Evolutionary conservation across 92 coral and sea anemone species (phyloP), one percentile per base, ranked within the genome.

Genomic region (Anthopleura xanthogrammica): DNA sequence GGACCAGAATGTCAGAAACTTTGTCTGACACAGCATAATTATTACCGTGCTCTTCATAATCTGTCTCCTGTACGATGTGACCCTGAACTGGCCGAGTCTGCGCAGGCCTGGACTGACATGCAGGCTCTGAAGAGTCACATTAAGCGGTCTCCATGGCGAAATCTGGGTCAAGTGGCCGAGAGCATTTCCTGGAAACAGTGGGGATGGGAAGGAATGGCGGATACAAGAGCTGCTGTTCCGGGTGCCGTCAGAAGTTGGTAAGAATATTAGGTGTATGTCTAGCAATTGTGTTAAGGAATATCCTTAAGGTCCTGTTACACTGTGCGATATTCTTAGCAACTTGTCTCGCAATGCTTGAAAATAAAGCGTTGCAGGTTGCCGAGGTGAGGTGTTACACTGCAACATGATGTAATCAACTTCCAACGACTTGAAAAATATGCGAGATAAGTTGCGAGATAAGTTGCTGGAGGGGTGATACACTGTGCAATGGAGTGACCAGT

Each of bases 41-140:
- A 89, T 85, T 91, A 91, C 76, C 92, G 94, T 11, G 80, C 90
- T 24, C 87, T 91, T 13, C 94, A 93, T 85, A 75, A 83, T 41
- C 83, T 94, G 5, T 89, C 94, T 52, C 92, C 97, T 2, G 84
- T 93, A 16, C 83, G 80, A 48, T 93, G 97, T 75, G 97, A 93
- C 75, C 88, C 87, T 0, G 77, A 80, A 36, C 80, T 93, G 55
- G 97, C 97, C 50, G 85, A 75, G 65, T 91, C 94, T 40, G 97
- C 97, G 75, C 97, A 93, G 78, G 80, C 85, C 23, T 93, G 92
- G 97, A 84, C 95, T 9, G 86, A 88, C 80, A 42, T 41, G 57
- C 87, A 83, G 19, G 97, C 92, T 20, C 84, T 10, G 54, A 60
- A 81, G 17, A 75, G 85, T 7, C 62, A 77, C 36, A 55, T 77